Evolutionary conservation across 2,113 vertebrate genomes (phyloP).

Genomic region (Notothenia coriiceps): DNA sequence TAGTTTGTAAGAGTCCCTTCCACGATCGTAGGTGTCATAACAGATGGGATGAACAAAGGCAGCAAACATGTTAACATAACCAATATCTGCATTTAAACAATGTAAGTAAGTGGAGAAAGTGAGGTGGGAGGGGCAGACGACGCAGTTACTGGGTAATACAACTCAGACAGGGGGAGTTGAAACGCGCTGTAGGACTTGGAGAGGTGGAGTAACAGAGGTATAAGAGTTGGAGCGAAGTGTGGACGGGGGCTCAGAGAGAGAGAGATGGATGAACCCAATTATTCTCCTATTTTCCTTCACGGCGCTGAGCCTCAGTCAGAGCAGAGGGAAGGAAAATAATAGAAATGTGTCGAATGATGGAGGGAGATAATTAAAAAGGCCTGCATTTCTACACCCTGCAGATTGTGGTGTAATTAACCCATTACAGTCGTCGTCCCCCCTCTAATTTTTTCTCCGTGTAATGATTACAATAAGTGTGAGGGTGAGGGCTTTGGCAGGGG

Average conservation of each 20-base stretch:
- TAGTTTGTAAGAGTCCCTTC: neutral
- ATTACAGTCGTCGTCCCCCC: conserved; percentile 71
- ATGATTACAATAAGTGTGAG: conserved; percentile 83
- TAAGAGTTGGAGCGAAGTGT: neutral
- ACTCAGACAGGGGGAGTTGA: conserved; percentile 29
- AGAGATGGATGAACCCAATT: conserved; percentile 84
- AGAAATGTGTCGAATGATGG: conserved; percentile 83
- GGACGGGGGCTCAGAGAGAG: conserved; percentile 22
- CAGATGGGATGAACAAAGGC: neutral
- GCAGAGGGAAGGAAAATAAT: conserved; percentile 76
- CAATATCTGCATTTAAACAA: neutral
- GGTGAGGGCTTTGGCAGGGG: conserved; percentile 75
- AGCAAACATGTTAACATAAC: neutral
- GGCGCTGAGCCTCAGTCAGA: conserved; percentile 58
- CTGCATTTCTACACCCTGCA: conserved; percentile 68
- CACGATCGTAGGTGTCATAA: neutral
- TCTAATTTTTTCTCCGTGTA: conserved; percentile 57
- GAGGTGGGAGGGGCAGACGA: neutral
- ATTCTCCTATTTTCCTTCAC: conserved; percentile 74
- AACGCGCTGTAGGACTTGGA: conserved; percentile 17
- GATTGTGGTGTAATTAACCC: conserved; percentile 80
- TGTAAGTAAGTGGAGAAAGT: neutral
- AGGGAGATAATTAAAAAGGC: conserved; percentile 80
- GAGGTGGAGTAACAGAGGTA: neutral
- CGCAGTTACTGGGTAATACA: neutral